Evolutionary conservation across 2,113 vertebrate species (phyloP).

Genomic region (Peromyscus leucopus): DNA sequence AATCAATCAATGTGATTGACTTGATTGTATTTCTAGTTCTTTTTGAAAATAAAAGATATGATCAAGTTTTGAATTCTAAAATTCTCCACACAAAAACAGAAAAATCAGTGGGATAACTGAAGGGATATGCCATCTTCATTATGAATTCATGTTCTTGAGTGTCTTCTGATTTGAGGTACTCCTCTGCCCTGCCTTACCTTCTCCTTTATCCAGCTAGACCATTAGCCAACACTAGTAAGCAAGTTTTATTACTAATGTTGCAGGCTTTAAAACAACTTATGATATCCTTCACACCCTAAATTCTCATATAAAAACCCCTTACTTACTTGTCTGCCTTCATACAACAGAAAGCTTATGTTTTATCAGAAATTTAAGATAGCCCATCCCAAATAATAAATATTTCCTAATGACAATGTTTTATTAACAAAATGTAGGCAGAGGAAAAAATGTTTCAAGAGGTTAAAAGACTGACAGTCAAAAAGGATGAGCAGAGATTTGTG

Average conservation of each 20-base stretch:
- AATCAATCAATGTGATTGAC: neutral
- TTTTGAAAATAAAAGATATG: slow-evolving; percentile 35
- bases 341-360: neutral
- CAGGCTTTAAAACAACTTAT: neutral
- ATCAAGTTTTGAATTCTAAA: slow-evolving; percentile 4
- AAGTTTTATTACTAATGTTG: neutral
- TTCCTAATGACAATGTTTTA: slow-evolving; percentile 26
- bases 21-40: neutral
- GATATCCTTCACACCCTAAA: slow-evolving; percentile 14
- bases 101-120: neutral
- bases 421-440: neutral
- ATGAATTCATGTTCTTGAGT: neutral
- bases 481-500: neutral
- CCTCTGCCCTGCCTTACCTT: neutral
- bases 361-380: neutral
- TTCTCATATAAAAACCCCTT: neutral
- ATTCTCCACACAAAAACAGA: neutral
- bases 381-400: neutral
- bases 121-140: neutral
- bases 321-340: slow-evolving; percentile 32
- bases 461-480: neutral
- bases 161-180: neutral
- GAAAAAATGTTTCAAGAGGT: neutral
- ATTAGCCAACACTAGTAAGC: neutral
- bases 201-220: neutral